Conservation (phyloP, 2,113 vertebrate genomes). For the Percopsis transmontana region DNA sequence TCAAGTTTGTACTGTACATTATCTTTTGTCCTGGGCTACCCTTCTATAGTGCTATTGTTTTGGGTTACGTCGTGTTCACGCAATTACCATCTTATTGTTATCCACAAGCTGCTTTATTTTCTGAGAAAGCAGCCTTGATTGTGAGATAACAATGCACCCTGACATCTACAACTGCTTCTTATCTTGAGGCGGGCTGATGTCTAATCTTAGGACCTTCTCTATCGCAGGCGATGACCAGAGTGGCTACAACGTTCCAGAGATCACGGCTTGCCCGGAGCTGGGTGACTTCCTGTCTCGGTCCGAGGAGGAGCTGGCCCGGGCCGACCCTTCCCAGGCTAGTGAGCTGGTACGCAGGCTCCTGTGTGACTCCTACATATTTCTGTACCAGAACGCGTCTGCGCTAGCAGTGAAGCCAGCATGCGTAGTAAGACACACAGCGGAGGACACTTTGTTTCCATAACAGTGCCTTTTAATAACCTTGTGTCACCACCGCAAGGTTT, state of each 20-base stretch:
- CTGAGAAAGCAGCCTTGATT: constrained; percentile 28
- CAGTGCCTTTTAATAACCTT: constrained; percentile 15
- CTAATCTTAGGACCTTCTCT: constrained; percentile 38
- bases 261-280: constrained; percentile 76
- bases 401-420: constrained; percentile 23
- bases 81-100: constrained; percentile 5
- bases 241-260: constrained; percentile 77
- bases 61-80: neutral
- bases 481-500: neutral
- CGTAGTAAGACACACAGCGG: constrained; percentile 10
- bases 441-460: constrained; percentile 3
- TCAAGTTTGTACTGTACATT: neutral
- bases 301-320: constrained; percentile 62
- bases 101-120: constrained; percentile 12
- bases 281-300: constrained; percentile 77
- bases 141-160: constrained; percentile 41
- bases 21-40: neutral
- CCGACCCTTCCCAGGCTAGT: constrained; percentile 59
- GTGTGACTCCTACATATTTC: constrained; percentile 81
- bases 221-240: constrained; percentile 72
- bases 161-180: constrained; percentile 41
- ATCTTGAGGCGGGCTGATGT: constrained; percentile 41
- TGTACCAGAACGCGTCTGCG: constrained; percentile 69
- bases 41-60: too few species aligned
- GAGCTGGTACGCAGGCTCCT: constrained; percentile 75